phyloP scores from a whole-genome alignment of 2,113 vertebrate species.

The Tupaia chinensis region DNA sequence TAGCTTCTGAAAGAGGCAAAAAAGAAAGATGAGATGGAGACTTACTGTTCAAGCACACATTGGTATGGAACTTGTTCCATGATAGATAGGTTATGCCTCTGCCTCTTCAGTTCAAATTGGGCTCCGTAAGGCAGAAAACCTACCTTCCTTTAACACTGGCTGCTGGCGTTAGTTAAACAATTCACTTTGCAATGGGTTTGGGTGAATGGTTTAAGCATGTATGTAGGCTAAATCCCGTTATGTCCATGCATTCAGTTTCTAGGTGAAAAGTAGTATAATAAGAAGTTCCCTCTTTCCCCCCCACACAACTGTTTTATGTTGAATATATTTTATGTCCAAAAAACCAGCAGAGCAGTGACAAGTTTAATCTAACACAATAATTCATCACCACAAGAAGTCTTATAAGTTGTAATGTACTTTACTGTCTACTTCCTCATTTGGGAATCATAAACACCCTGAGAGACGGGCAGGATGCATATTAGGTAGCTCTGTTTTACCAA shows the following conservation, averaged over 20 bases:
- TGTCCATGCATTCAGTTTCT: neutral
- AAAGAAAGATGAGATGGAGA: neutral
- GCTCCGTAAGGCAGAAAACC: neutral
- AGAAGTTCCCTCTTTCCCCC: neutral
- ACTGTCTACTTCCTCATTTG: neutral
- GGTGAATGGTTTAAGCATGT: neutral
- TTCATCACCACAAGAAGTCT: neutral
- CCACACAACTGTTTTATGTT: slow-evolving; percentile 34
- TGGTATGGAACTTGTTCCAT: neutral
- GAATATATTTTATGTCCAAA: slow-evolving; percentile 54
- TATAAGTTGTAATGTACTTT: neutral
- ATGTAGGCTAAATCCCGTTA: neutral
- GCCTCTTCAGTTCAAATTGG: neutral
- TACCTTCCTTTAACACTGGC: neutral
- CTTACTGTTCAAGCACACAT: neutral
- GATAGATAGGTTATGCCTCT: no score
- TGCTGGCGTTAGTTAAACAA: neutral
- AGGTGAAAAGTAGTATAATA: slow-evolving; percentile 19
- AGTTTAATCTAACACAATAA: slow-evolving; percentile 60
- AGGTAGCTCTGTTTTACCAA: neutral
- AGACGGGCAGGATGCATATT: neutral
- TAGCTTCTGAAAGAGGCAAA: neutral
- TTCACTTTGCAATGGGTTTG: neutral
- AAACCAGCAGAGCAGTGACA: slow-evolving; percentile 42
- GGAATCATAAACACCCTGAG: neutral